A percentile compares a stretch with the other conserved stretches of the same genome.
phyloP scores from a whole-genome alignment of 2,797 vertebrate species.

The Todus mexicanus region DNA sequence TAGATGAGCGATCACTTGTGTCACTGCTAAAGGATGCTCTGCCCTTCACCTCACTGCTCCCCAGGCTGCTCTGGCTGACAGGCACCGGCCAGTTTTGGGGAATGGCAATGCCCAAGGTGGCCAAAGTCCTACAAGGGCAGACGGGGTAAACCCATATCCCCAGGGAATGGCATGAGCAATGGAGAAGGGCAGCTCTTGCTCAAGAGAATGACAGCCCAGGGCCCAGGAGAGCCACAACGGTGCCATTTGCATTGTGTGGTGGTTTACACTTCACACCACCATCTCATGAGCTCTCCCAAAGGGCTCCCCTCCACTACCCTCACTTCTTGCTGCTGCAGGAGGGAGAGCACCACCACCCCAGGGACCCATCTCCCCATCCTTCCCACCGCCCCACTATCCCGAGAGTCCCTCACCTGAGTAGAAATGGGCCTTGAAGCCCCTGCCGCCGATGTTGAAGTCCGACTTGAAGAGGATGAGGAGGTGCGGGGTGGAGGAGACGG shows the following conservation, averaged over 20 bases:
- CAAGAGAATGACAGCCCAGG: background rate
- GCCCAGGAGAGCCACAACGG: background rate
- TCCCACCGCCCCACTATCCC: background rate
- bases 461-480: constrained; percentile 93
- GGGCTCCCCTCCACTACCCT: fast-evolving
- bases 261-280: background rate
- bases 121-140: background rate
- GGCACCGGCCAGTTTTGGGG: background rate
- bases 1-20: background rate
- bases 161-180: background rate
- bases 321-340: background rate
- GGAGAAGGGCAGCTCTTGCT: background rate
- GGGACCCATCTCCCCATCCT: fast-evolving
- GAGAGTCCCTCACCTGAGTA: constrained; percentile 82
- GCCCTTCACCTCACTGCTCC: background rate
- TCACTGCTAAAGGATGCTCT: background rate
- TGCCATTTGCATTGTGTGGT: background rate
- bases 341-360: background rate
- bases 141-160: background rate
- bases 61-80: background rate
- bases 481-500: constrained; percentile 81
- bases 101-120: background rate
- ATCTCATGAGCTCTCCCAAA: background rate
- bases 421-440: constrained; percentile 93
- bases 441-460: constrained; percentile 94